Evolutionary conservation across 2,797 vertebrate genomes (phyloP).

Genomic region (Paguma larvata): DNA sequence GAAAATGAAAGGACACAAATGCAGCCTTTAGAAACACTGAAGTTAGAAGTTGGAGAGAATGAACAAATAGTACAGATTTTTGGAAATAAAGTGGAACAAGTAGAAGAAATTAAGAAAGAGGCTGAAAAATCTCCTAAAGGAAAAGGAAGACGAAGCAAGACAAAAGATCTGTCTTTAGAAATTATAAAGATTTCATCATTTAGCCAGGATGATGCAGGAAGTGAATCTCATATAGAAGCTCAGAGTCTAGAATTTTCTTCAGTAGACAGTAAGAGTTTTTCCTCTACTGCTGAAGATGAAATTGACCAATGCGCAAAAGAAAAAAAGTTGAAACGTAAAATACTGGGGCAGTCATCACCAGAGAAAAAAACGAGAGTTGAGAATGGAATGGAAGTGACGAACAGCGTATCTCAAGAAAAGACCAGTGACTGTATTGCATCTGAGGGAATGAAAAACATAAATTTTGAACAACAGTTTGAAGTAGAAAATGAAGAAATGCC

Average conservation of each 20-base stretch:
- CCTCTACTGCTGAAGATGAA: conserved; percentile 88
- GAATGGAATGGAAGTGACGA: conserved; percentile 89
- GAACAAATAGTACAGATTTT: conserved; percentile 89
- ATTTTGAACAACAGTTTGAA: conserved; percentile 86
- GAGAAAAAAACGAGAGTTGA: conserved; percentile 94
- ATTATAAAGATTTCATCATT: conserved; percentile 85
- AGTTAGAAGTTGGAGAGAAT: conserved; percentile 88
- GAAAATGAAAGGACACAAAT: conserved; percentile 88
- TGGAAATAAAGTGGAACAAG: conserved; percentile 87
- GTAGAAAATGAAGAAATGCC: conserved; percentile 90
- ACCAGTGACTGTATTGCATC: conserved; percentile 82
- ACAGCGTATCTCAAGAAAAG: conserved; percentile 86
- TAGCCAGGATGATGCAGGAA: conserved; percentile 84
- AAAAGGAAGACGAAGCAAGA: conserved; percentile 92
- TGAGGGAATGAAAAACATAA: conserved; percentile 83
- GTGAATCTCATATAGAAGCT: conserved; percentile 82
- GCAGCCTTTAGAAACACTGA: conserved; percentile 87
- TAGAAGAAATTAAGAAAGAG: conserved; percentile 89
- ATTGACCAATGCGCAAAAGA: conserved; percentile 91
- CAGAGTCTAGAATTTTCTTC: conserved; percentile 86
- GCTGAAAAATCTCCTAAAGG: conserved; percentile 91
- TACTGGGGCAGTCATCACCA: conserved; percentile 89
- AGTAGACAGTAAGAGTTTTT: conserved; percentile 86
- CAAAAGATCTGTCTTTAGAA: conserved; percentile 91
- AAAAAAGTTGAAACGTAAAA: conserved; percentile 92